Evolutionary conservation across 2,113 vertebrate species (phyloP).

Genomic region (Tamias sibiricus): DNA sequence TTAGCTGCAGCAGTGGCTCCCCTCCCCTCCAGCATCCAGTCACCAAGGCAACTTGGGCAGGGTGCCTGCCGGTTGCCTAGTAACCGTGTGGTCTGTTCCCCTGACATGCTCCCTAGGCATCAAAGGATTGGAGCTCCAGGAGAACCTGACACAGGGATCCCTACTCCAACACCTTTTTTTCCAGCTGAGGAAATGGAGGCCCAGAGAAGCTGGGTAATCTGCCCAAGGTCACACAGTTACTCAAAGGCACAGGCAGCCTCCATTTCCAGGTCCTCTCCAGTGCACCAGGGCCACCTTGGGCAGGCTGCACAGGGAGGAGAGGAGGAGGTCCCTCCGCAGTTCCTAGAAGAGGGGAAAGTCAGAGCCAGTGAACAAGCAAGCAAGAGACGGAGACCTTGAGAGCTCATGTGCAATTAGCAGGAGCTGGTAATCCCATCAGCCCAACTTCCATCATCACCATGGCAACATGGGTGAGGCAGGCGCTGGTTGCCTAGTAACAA

Average conservation of each 20-base stretch:
- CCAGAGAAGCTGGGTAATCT: slow-evolving; percentile 76
- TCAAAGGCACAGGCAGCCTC: slow-evolving; percentile 31
- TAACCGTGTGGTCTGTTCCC: slow-evolving; percentile 76
- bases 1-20: slow-evolving; percentile 74
- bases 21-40: slow-evolving; percentile 76
- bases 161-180: slow-evolving; percentile 64
- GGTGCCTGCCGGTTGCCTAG: slow-evolving; percentile 81
- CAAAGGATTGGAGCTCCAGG: slow-evolving; percentile 61
- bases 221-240: slow-evolving; percentile 75
- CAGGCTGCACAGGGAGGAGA: slow-evolving; percentile 33
- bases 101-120: slow-evolving; percentile 70
- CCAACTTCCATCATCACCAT: slow-evolving; percentile 79
- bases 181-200: slow-evolving; percentile 48
- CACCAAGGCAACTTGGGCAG: slow-evolving; percentile 83
- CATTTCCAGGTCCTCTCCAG: slow-evolving; percentile 21
- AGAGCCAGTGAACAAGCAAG: slow-evolving; percentile 50
- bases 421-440: slow-evolving; percentile 80
- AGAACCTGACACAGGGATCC: slow-evolving; percentile 43
- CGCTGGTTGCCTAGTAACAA: slow-evolving; percentile 81
- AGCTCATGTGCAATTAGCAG: slow-evolving; percentile 74
- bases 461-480: slow-evolving; percentile 80
- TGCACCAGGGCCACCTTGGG: slow-evolving; percentile 1
- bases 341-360: slow-evolving; percentile 51
- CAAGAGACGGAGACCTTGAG: slow-evolving; percentile 75
- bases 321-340: not conserved